Base-by-base conservation (phyloP, 2,113 vertebrate genomes). In the Pagrus major region DNA sequence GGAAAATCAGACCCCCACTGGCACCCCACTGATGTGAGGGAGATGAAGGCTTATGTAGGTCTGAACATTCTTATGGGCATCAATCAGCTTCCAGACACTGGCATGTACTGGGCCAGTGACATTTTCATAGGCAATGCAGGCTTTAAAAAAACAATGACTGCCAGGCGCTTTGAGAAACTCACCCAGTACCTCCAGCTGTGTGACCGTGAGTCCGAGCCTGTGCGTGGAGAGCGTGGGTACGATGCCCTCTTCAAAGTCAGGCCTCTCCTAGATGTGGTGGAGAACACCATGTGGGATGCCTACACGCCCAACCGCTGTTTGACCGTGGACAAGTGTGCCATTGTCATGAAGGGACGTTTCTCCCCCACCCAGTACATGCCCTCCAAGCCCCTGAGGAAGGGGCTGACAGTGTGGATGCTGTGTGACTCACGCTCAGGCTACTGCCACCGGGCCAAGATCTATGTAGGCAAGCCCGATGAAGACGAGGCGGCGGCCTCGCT, bases 31-130 rank as follows among this genome's bases (percentile, higher is more conserved):
- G 94, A 95, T 89, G 88, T 94, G 20, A 93, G 94, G 41, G 95
- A 96, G 90, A 95, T 96, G 93, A 93, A 77, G 78, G 95, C 95
- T 23, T 96, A 94, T 72, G 88, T 96, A 7, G 95, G 95, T 27
- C 91, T 96, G 49, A 95, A 95, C 82, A 92, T 96, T 71, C 93
- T 96, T 23, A 96, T 95, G 95, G 95, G 95, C 71, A 95, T 96
- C 89, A 96, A 96, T 72, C 94, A 95, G 92, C 95, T 96, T 56
- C 95, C 95, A 8, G 94, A 95, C 71, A 93, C 92, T 1, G 94
- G 93, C 77, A 95, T 95, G 95, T 96, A 96, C 91, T 96, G 95
- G 95, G 95, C 95, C 71, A 95, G 95, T 83, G 95, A 96, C 75
- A 94, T 95, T 86, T 95, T 95, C 83, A 95, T 96, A 20, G 95